Conservation (phyloP, 2,888 invertebrate genomes). For the Pollenia angustigena region DNA sequence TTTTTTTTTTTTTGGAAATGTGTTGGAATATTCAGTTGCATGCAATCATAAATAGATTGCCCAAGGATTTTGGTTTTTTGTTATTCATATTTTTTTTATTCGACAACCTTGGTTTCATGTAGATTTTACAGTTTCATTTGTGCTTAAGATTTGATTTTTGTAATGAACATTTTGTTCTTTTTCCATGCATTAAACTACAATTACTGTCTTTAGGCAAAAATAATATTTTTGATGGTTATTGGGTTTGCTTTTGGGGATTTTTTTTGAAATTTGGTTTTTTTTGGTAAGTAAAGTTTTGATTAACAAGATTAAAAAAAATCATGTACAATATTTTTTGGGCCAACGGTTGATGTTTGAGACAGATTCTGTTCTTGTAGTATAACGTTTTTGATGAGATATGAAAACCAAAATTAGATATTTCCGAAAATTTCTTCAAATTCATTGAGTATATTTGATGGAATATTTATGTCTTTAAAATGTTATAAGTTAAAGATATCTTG, state of each 20-base stretch:
- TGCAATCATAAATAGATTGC: slow-evolving; percentile 51
- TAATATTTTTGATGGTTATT: slow-evolving; percentile 64
- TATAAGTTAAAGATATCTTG: too few species aligned
- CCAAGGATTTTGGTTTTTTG: slow-evolving; percentile 32
- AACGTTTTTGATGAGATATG: too few species aligned
- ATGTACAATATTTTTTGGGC: not conserved
- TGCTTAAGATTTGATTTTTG: not conserved
- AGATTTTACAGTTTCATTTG: too few species aligned
- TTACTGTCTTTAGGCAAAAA: slow-evolving; percentile 41
- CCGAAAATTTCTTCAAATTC: too few species aligned
- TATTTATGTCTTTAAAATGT: too few species aligned
- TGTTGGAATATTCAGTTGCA: slow-evolving; percentile 48
- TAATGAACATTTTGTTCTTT: slow-evolving; percentile 4
- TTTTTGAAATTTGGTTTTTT: too few species aligned
- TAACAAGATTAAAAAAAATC: not conserved
- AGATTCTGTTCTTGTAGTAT: too few species aligned
- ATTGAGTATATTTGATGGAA: too few species aligned
- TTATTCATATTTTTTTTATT: slow-evolving; percentile 19
- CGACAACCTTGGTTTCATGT: not conserved
- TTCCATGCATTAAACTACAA: slow-evolving; percentile 47
- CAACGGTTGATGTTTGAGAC: not conserved
- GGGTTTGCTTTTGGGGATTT: not conserved
- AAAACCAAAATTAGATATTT: too few species aligned
- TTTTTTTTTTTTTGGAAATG: slow-evolving; percentile 10
- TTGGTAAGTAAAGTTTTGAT: slow-evolving; percentile 1